These are phyloP conservation scores for Phyllostomus discolor DNA, from an alignment of 2,113 vertebrate species.

Conservation along the genomic window DNA sequence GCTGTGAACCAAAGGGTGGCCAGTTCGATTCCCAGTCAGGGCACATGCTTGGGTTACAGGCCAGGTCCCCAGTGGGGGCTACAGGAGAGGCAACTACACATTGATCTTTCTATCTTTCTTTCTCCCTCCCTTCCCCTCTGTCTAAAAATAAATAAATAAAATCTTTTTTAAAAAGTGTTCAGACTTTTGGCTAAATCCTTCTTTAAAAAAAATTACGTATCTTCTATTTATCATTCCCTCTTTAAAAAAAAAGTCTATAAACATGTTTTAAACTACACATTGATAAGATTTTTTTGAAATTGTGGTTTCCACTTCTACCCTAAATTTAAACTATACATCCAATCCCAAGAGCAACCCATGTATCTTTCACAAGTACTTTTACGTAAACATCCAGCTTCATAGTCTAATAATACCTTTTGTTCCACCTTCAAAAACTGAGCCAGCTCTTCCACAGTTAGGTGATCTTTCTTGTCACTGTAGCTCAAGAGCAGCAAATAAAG, in stretches of 20 bases:
- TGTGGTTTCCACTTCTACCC: not conserved
- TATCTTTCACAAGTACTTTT: not conserved
- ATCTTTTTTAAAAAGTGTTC: too few relatives aligned
- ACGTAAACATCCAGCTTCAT: not conserved
- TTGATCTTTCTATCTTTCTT: too few relatives aligned
- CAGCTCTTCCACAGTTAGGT: slow-evolving; percentile 91
- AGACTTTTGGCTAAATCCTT: too few relatives aligned
- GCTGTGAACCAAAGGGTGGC: too few relatives aligned
- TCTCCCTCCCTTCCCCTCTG: too few relatives aligned
- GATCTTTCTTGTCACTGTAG: slow-evolving; percentile 96
- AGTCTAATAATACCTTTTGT: slow-evolving; percentile 87
- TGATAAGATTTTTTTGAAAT: not conserved
- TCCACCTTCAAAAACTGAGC: slow-evolving; percentile 91
- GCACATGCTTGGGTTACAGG: too few relatives aligned
- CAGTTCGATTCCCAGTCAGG: too few relatives aligned
- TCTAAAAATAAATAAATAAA: too few relatives aligned
- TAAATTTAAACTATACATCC: not conserved
- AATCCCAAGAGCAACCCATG: not conserved
- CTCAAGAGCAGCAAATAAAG: slow-evolving; percentile 93
- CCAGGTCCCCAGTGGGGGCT: too few relatives aligned
- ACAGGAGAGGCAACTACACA: too few relatives aligned
- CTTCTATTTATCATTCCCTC: not conserved
- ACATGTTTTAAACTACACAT: not conserved
- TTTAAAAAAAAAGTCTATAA: not conserved
- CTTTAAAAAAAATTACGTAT: not conserved